Evolutionary conservation across 2,113 vertebrate species (phyloP).

Genomic region (Stegostoma tigrinum): DNA sequence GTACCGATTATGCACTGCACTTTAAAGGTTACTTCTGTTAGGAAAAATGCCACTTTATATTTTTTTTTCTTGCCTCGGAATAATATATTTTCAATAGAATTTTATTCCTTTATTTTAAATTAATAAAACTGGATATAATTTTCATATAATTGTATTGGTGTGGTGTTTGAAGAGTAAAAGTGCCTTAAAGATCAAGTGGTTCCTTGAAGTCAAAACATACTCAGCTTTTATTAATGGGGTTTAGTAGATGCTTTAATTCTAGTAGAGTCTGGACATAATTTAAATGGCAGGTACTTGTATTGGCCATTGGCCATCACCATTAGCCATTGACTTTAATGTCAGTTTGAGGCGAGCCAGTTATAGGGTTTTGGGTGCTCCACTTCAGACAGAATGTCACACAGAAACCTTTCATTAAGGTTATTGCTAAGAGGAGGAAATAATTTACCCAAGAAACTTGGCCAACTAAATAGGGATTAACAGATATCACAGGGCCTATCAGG

Average conservation of each 20-base stretch:
- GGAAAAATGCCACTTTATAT: neutral
- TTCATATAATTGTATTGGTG: conserved; percentile 1
- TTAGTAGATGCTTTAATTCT: neutral
- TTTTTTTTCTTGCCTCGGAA: neutral
- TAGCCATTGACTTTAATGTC: neutral
- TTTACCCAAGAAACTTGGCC: neutral
- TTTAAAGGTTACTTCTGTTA: neutral
- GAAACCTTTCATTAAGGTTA: neutral
- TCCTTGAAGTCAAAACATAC: neutral
- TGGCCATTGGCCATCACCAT: neutral
- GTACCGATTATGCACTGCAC: neutral
- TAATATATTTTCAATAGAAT: neutral
- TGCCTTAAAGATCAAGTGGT: neutral
- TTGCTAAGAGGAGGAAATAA: neutral
- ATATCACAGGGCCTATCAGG: neutral
- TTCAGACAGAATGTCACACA: neutral
- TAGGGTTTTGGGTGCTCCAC: neutral
- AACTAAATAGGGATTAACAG: neutral
- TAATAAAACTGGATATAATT: neutral
- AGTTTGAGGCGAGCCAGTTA: neutral
- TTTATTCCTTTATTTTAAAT: conserved; percentile 9
- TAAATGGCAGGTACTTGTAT: neutral
- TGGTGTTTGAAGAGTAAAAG: neutral
- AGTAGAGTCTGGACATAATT: neutral
- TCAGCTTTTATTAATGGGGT: neutral